Evolutionary conservation across 2,797 vertebrate species (phyloP).

Genomic region (Gastrophryne carolinensis): DNA sequence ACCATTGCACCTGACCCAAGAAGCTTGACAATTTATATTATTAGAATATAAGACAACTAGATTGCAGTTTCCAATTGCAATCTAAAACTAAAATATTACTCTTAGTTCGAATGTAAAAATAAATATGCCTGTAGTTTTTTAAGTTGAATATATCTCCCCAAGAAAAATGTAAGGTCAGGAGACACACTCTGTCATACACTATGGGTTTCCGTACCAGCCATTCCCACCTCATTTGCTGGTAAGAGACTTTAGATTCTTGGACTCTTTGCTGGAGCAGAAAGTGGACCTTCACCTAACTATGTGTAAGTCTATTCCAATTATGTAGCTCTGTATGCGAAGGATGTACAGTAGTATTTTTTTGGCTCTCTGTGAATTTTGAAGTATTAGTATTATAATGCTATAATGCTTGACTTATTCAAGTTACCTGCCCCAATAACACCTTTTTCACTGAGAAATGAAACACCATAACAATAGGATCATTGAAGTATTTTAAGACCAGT

Average conservation of each 20-base stretch:
- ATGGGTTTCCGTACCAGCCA: slow-evolving; percentile 5
- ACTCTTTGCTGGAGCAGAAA: slow-evolving; percentile 10
- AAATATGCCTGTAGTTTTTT: neutral
- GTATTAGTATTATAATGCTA: no score
- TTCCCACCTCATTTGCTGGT: slow-evolving; percentile 39
- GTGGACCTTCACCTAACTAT: slow-evolving; percentile 14
- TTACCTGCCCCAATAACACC: no score
- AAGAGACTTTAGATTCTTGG: slow-evolving; percentile 25
- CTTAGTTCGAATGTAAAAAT: neutral
- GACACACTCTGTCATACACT: slow-evolving; percentile 22
- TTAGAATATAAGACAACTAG: no score
- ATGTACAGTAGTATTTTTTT: neutral
- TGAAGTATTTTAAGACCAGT: no score
- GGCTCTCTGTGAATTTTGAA: no score
- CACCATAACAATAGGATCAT: no score
- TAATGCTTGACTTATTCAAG: no score
- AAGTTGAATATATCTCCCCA: neutral
- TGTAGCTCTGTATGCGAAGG: neutral
- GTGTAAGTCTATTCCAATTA: slow-evolving; percentile 33
- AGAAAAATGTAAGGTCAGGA: neutral
- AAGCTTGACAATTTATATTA: no score
- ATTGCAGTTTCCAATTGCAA: no score
- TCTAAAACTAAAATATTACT: neutral
- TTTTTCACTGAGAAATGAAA: no score
- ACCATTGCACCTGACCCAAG: no score